A percentile compares a stretch with the other conserved stretches of the same genome.
Conservation (phyloP, 1,140 invertebrate species). For the Platorchestia sp. region DNA sequence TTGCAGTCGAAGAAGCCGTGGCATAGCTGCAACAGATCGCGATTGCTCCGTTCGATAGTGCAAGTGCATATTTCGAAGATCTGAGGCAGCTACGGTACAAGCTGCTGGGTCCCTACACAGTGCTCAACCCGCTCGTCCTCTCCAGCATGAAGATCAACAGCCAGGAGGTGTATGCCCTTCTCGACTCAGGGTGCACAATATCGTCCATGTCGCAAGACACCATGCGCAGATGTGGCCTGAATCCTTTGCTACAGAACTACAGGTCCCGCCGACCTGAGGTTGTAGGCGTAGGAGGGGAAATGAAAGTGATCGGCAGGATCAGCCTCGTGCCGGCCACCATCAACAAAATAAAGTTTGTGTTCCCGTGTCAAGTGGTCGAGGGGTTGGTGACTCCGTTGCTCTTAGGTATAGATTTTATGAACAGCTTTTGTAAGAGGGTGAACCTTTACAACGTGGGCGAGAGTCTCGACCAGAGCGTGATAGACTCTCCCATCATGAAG, state of each 20-base stretch:
- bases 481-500: not conserved
- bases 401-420: slow-evolving; percentile 31
- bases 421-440: not conserved
- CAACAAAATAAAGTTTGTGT: slow-evolving; percentile 17
- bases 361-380: slow-evolving; percentile 37
- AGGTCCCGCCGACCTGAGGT: slow-evolving; percentile 16
- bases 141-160: not conserved
- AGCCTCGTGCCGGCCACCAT: not conserved
- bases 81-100: not conserved
- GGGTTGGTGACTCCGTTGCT: slow-evolving; percentile 26
- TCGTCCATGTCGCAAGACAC: slow-evolving; percentile 7
- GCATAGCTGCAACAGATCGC: not conserved
- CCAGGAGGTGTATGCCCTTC: not conserved
- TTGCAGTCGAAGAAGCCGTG: not conserved
- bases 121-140: not conserved
- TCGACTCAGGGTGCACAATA: slow-evolving; percentile 5
- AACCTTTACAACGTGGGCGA: not conserved
- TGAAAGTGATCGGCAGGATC: slow-evolving; percentile 6
- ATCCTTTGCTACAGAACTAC: not conserved
- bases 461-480: not conserved
- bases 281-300: slow-evolving; percentile 19
- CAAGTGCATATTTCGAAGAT: not conserved
- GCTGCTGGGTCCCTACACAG: not conserved
- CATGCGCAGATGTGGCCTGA: not conserved
- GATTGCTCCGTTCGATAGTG: not conserved